Evolutionary conservation across 2,113 vertebrate genomes (phyloP).

Genomic region (Taxidea taxus): DNA sequence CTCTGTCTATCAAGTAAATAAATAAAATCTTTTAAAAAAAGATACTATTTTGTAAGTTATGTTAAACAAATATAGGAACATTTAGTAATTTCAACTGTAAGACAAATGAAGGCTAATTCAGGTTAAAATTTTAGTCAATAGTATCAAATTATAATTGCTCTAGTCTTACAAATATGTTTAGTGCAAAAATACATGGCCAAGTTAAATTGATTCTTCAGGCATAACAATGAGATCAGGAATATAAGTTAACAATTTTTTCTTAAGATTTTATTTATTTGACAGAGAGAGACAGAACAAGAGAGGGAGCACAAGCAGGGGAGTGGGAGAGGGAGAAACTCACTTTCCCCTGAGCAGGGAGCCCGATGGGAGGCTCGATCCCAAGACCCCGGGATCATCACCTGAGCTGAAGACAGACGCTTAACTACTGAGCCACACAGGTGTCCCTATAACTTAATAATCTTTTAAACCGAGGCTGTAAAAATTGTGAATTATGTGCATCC

Average conservation of each 20-base stretch:
- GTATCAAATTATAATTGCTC: slow-evolving; percentile 49
- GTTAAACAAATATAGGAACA: neutral
- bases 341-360: too few relatives aligned
- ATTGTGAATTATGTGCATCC: slow-evolving; percentile 10
- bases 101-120: neutral
- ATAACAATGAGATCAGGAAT: slow-evolving; percentile 31
- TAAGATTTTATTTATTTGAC: too few relatives aligned
- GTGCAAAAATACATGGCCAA: neutral
- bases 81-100: slow-evolving; percentile 3
- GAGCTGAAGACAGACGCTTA: too few relatives aligned
- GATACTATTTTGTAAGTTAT: neutral
- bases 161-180: slow-evolving; percentile 26
- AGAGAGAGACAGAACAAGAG: too few relatives aligned
- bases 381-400: too few relatives aligned
- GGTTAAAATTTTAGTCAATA: slow-evolving; percentile 37
- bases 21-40: slow-evolving; percentile 14
- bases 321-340: too few relatives aligned
- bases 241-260: slow-evolving; percentile 13
- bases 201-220: slow-evolving; percentile 10
- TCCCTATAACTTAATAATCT: slow-evolving; percentile 29
- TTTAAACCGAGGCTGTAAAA: neutral
- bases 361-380: too few relatives aligned
- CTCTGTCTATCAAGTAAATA: too few relatives aligned
- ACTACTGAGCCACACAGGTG: too few relatives aligned
- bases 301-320: too few relatives aligned